Evolutionary conservation across 2,888 invertebrate species (phyloP).

Genomic region (Agrotis exclamationis): DNA sequence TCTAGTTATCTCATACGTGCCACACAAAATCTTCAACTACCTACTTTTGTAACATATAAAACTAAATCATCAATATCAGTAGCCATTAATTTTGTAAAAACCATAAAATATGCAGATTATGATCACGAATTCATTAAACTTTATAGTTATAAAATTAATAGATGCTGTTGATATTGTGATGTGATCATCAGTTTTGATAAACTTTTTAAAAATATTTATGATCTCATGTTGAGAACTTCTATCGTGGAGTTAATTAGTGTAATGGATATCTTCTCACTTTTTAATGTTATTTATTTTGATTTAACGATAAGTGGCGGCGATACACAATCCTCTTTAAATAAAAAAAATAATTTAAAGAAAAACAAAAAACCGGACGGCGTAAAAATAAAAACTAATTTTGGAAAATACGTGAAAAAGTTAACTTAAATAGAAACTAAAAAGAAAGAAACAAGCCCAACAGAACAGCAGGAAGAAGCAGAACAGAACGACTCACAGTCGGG

Average conservation of each 20-base stretch:
- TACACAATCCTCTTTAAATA: not conserved
- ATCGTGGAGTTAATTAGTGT: conserved; percentile 30
- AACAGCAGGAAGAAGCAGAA: too few species aligned
- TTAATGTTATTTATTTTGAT: conserved; percentile 28
- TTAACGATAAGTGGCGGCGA: conserved; percentile 14
- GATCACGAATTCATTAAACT: conserved; percentile 40
- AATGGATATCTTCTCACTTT: conserved; percentile 40
- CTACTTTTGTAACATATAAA: not conserved
- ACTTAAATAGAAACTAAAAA: too few species aligned
- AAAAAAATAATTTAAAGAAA: too few species aligned
- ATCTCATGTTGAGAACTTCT: conserved; percentile 35
- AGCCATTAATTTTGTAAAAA: conserved; percentile 46
- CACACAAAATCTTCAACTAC: not conserved
- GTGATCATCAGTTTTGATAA: conserved; percentile 37
- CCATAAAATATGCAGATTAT: conserved; percentile 52
- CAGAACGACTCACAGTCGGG: too few species aligned
- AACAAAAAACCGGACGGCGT: too few species aligned
- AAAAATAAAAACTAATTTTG: too few species aligned
- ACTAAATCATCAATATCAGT: conserved; percentile 30
- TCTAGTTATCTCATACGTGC: not conserved
- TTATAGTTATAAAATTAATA: conserved; percentile 35
- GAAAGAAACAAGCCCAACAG: too few species aligned
- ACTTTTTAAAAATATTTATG: conserved; percentile 42
- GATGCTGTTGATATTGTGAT: conserved; percentile 24
- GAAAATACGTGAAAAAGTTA: too few species aligned